Evolutionary conservation across 2,113 vertebrate species (phyloP), one percentile per base, ranked within the genome.

Genomic region (Cinclus cinclus): DNA sequence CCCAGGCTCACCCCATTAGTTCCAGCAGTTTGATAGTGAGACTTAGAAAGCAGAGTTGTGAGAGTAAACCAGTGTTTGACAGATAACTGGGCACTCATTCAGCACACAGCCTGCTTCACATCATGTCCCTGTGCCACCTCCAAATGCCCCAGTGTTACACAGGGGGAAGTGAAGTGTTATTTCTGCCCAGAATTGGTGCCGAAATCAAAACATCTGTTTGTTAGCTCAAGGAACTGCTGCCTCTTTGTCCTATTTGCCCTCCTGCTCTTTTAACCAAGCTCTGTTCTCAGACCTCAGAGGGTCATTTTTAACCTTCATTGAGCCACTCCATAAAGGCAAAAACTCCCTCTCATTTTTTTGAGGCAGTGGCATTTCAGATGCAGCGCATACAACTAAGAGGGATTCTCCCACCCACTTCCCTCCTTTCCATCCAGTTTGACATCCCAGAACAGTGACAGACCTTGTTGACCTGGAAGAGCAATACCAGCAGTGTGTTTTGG

Each of bases 1-100:
- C 76, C 55, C 44, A 49, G 85, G 90, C 85, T 88, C 79, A 75
- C 59, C 31, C 42, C 52, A 39, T 92, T 86, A 67, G 52, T 86
- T 95, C 90, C 75, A 95, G 83, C 63, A 96, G 93, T 56, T 86
- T 71, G 91, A 70, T 60, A 25, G 67, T 31, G 62, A 91, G 75
- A 88, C 56, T 90, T 86, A 70, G 76, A 94, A 92, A 64, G 79
- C 60, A 60, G 55, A 92, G 24, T 31, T 62, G 44, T 70, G 63
- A 91, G 63, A 86, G 52, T 64, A 94, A 93, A 80, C 27, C 47
- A 24, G 28, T 59, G 68, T 71, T 64, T 52, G 80, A 52, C 78
- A 81, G 41, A 65, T 79, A 93, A 70, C 78, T 35, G 71, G 70
- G 55, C 42, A 65, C 53, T 83, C 84, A 62, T 21, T 81, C 67